Conservation (phyloP, 2,797 vertebrate genomes). For the Capromys pilorides region DNA sequence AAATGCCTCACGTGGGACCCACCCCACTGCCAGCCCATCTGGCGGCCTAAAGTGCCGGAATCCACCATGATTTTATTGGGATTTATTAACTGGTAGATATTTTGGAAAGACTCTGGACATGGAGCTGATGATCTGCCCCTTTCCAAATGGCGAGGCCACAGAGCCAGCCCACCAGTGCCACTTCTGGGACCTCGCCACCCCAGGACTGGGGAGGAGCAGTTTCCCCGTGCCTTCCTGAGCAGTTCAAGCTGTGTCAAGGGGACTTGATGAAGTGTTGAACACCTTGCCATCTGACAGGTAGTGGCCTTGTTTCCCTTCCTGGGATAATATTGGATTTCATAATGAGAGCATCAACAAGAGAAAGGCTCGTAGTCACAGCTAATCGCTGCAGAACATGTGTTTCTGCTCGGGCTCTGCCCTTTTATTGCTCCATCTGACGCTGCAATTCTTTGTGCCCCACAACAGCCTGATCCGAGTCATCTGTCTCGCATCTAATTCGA, state of each 20-base stretch:
- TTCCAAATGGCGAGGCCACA: background rate
- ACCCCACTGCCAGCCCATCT: background rate
- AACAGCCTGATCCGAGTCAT: background rate
- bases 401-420: constrained; percentile 56
- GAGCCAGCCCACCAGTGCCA: accelerated
- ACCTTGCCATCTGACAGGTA: background rate
- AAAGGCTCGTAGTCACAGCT: background rate
- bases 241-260: background rate
- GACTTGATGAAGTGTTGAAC: background rate
- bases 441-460: background rate
- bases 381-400: constrained; percentile 35
- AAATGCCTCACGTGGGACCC: accelerated
- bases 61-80: background rate
- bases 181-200: accelerated
- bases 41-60: background rate
- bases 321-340: constrained; percentile 54
- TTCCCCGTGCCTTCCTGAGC: background rate
- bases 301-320: constrained; percentile 31
- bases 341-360: background rate
- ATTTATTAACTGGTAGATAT: background rate
- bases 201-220: background rate
- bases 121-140: too few species aligned
- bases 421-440: constrained; percentile 46
- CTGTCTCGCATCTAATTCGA: constrained; percentile 57
- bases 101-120: background rate